These are phyloP conservation scores for Drosophila nasuta DNA, from an alignment of 1,140 invertebrate species.

Conservation along the genomic window DNA sequence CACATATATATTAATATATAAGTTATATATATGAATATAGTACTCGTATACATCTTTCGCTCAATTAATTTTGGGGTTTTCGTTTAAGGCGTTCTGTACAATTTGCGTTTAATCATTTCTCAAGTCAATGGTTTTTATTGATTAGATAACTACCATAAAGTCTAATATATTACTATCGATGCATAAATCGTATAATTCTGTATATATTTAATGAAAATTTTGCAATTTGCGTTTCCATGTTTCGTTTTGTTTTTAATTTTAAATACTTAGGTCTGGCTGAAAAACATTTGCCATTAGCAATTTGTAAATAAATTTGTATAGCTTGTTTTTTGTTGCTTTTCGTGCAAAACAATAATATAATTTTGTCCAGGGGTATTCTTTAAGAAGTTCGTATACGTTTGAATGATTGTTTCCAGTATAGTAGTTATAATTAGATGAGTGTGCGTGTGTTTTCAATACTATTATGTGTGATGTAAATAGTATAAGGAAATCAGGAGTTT, in stretches of 20 bases:
- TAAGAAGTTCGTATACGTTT: constrained; percentile 83
- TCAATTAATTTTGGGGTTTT: constrained; percentile 54
- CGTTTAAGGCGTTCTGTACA: constrained; percentile 82
- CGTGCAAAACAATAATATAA: constrained; percentile 75
- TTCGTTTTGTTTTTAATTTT: constrained; percentile 29
- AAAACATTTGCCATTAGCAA: constrained; percentile 49
- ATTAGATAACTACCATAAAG: constrained; percentile 78
- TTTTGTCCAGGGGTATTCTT: constrained; percentile 63
- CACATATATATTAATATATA: constrained; percentile 23
- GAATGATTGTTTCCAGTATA: constrained; percentile 81
- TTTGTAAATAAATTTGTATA: constrained; percentile 74
- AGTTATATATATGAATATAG: constrained; percentile 43
- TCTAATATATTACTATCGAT: constrained; percentile 77
- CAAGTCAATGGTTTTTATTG: constrained; percentile 71
- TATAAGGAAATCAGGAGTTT: constrained; percentile 45
- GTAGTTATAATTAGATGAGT: constrained; percentile 57
- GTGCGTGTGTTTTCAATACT: constrained; percentile 22
- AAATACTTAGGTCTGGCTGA: constrained; percentile 37
- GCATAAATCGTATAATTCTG: constrained; percentile 74
- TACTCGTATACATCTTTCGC: constrained; percentile 74
- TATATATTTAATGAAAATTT: constrained; percentile 67
- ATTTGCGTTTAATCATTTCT: constrained; percentile 76
- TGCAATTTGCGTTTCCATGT: constrained; percentile 48
- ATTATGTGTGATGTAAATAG: neutral
- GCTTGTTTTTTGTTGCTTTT: constrained; percentile 36